Conservation (phyloP, 1,140 invertebrate genomes). For the Heliconius himera region DNA sequence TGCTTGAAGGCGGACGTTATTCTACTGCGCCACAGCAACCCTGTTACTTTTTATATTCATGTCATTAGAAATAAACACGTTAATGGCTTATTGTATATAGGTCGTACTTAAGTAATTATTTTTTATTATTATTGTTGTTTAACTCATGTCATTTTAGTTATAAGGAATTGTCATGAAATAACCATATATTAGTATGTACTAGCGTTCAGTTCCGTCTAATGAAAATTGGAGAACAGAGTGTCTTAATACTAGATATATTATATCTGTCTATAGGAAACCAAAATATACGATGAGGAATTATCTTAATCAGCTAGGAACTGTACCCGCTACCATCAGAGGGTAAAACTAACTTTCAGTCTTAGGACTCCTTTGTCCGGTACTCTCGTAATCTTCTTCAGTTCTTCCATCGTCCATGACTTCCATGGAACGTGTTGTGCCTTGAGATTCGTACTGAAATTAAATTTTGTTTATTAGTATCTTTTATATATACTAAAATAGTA, state of each 20-base stretch:
- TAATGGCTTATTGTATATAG: background rate
- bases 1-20: too few relatives aligned
- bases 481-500: background rate
- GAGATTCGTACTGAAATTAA: constrained; percentile 45
- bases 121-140: background rate
- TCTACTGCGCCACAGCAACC: background rate
- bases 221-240: too few relatives aligned
- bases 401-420: constrained; percentile 28
- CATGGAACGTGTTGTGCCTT: constrained; percentile 32
- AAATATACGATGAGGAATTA: background rate
- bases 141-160: background rate
- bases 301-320: background rate
- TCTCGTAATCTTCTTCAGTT: constrained; percentile 43
- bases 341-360: constrained; percentile 56
- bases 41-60: background rate
- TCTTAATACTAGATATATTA: too few relatives aligned
- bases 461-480: background rate
- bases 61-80: background rate
- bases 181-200: background rate
- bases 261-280: background rate
- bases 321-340: background rate
- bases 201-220: too few relatives aligned
- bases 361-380: constrained; percentile 50
- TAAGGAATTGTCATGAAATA: background rate
- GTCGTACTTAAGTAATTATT: background rate